Evolutionary conservation across 2,797 vertebrate species (phyloP), one percentile per base, ranked within the genome.

Genomic region (Pelochelys cantorii): DNA sequence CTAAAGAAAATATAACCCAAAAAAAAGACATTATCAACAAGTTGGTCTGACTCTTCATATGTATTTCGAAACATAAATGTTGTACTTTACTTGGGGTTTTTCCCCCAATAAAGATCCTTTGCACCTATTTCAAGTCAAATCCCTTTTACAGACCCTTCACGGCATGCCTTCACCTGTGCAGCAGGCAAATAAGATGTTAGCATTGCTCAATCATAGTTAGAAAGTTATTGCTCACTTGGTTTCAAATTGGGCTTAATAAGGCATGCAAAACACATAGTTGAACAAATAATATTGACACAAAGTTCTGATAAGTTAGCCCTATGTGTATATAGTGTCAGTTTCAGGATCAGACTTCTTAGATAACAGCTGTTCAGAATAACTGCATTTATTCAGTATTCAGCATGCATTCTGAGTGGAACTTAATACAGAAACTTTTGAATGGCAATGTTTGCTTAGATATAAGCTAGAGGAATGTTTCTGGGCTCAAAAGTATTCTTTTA

Each of bases 201-300:
- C 3, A 1, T 29, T 83, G 81, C 34, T 62, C 88, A 92, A 79
- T 79, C 88, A 87, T 78, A 62, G 55, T 75, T 52, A 65, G 81
- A 71, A 86, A 34, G 77, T 82, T 88, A 87, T 83, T 90, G 85
- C 90, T 94, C 90, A 56, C 71, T 84, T 83, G 22, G 79, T 86
- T 90, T 88, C 77, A 74, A 31, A 56, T 11, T 1, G 71, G 83
- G 83, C 85, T 80, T 83, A 71, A 79, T 82, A 88, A 88, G 81
- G 42, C 25, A 56, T 5, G 62, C 93, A n/a, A 5, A 88, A 13
- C 87, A 20, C 71, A 55, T 79, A 14, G 34, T 11, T 42, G 91
- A 55, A 84, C 34, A 0, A 25, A 4, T 37, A 7, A 3, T 48
- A 79, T 77, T 17, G 75, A 14, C 57, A 25, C 5, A 3, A 80